phyloP scores from a whole-genome alignment of 2,888 invertebrate species.

The Endomychus coccineus region DNA sequence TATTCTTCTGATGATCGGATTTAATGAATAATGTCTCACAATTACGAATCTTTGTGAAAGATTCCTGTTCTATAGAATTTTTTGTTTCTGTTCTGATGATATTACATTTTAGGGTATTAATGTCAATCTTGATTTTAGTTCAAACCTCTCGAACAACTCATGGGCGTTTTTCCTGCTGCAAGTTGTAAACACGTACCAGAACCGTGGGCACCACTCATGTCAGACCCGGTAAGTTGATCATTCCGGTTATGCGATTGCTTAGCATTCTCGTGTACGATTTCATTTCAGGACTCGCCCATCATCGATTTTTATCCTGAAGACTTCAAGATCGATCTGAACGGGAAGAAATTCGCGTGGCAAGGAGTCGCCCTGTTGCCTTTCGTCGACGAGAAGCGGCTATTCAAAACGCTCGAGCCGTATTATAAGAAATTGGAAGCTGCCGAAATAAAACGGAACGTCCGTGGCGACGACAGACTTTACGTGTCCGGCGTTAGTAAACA shows the following conservation, averaged over 20 bases:
- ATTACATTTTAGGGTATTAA: too few species aligned
- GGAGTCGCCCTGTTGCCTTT: conserved; percentile 97
- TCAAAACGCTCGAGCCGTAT: conserved; percentile 73
- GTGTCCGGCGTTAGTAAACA: conserved; percentile 64
- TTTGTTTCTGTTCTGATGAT: too few species aligned
- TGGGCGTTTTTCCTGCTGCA: conserved; percentile 99
- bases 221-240: conserved; percentile 61
- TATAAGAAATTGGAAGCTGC: conserved; percentile 73
- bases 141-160: conserved; percentile 94
- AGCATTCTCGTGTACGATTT: conserved; percentile 11
- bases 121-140: conserved; percentile 55
- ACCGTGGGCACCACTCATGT: conserved; percentile 93
- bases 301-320: conserved; percentile 99
- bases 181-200: conserved; percentile 88
- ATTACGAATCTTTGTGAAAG: too few species aligned
- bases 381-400: conserved; percentile 87
- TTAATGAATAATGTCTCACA: conserved; percentile 9
- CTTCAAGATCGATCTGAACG: conserved; percentile 96
- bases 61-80: too few species aligned
- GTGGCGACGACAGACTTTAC: conserved; percentile 88
- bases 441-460: conserved; percentile 81
- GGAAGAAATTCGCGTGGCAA: conserved; percentile 99
- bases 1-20: too few species aligned
- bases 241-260: neutral
- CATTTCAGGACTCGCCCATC: conserved; percentile 75